A percentile compares a stretch with the other conserved stretches of the same genome.
phyloP scores from a whole-genome alignment of 1,140 invertebrate genomes.

The Mercenaria mercenaria region DNA sequence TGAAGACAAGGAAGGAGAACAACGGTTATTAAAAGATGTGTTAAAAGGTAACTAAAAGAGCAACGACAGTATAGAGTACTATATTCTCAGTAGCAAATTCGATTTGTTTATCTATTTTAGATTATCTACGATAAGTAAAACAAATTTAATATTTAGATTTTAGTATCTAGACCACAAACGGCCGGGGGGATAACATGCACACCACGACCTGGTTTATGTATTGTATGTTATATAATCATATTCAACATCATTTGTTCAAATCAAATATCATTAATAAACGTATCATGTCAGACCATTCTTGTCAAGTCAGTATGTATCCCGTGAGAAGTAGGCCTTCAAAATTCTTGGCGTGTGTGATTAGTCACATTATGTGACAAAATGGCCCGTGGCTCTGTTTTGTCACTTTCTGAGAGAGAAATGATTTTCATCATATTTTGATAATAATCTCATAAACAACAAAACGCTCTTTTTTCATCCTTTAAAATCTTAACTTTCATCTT shows the following conservation, averaged over 20 bases:
- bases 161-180: too few species aligned
- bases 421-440: neutral
- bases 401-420: neutral
- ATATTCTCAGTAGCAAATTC: too few species aligned
- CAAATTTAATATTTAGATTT: too few species aligned
- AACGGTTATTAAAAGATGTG: too few species aligned
- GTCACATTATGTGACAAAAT: constrained; percentile 42
- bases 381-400: neutral
- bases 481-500: too few species aligned
- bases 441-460: neutral
- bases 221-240: constrained; percentile 2
- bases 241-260: constrained; percentile 36
- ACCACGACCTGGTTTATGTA: neutral
- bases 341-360: constrained; percentile 49
- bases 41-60: too few species aligned
- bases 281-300: neutral
- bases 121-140: too few species aligned
- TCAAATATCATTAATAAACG: constrained; percentile 24
- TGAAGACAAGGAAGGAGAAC: too few species aligned
- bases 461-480: neutral
- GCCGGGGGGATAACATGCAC: neutral
- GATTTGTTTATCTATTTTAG: too few species aligned
- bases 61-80: too few species aligned
- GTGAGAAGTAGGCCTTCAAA: constrained; percentile 43
- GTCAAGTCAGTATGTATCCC: neutral